Percentiles rank a stretch among this genome's conserved stretches.
These are phyloP conservation scores for Penaeus indicus DNA, from an alignment of 1,140 invertebrate species.

Conservation along the genomic window DNA sequence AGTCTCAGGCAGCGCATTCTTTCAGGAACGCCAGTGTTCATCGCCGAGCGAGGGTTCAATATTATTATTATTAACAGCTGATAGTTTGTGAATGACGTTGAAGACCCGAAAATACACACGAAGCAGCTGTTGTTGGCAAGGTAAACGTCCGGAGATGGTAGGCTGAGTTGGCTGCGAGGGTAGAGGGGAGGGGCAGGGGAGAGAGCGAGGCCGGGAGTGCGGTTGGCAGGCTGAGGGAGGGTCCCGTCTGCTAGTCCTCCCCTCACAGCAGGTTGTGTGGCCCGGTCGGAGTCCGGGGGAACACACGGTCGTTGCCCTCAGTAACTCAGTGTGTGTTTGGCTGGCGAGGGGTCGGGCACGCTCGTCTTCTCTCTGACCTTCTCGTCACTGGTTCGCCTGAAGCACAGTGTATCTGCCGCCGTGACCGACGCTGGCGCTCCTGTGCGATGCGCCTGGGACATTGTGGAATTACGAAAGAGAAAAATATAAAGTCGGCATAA, in stretches of 20 bases:
- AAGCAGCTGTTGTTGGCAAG: too few species aligned
- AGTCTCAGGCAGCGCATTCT: too few species aligned
- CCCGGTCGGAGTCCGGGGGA: constrained; percentile 4
- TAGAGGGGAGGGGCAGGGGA: neutral
- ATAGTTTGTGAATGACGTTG: too few species aligned
- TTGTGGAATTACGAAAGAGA: neutral
- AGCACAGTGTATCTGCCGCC: neutral
- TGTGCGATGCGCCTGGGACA: neutral
- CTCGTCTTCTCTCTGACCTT: constrained; percentile 33
- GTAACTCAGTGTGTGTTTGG: constrained; percentile 62
- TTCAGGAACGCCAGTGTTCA: too few species aligned
- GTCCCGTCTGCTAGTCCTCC: constrained; percentile 31
- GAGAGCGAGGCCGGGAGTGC: constrained; percentile 1
- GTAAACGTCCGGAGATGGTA: too few species aligned
- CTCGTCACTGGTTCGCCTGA: constrained; percentile 24
- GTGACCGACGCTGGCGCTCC: neutral
- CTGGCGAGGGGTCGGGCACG: constrained; percentile 52
- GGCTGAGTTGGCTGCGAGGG: too few species aligned
- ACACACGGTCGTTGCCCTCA: constrained; percentile 54
- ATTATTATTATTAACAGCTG: too few species aligned
- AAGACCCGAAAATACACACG: too few species aligned
- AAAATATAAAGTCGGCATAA: too few species aligned
- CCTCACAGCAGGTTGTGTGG: constrained; percentile 45
- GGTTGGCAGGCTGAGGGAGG: neutral
- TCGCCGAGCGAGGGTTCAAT: too few species aligned